Conservation (phyloP, 2,888 invertebrate genomes). For the Mythimna lalbum region DNA sequence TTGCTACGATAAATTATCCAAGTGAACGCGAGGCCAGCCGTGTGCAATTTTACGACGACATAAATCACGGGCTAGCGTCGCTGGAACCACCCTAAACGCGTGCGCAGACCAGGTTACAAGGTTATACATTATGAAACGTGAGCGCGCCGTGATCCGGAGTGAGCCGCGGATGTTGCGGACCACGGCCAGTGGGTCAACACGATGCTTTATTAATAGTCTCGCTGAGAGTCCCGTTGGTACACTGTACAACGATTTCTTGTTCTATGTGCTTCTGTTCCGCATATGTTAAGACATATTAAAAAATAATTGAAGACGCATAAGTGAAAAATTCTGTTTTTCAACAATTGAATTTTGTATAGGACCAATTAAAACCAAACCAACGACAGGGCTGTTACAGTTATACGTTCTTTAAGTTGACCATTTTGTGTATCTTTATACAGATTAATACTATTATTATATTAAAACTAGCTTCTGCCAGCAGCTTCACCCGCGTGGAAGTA, state of each 20-base stretch:
- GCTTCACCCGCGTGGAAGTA: no score
- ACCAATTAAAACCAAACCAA: neutral
- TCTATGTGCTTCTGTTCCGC: neutral
- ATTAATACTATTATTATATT: no score
- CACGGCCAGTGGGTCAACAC: slow-evolving; percentile 68
- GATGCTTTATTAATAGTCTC: slow-evolving; percentile 48
- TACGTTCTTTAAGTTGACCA: no score
- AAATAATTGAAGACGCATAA: neutral
- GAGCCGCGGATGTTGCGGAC: slow-evolving; percentile 57
- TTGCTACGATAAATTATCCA: slow-evolving; percentile 86
- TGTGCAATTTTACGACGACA: slow-evolving; percentile 86
- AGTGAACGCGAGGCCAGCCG: slow-evolving; percentile 87
- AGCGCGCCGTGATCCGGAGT: slow-evolving; percentile 66
- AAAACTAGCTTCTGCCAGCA: no score
- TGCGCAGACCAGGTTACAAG: slow-evolving; percentile 69
- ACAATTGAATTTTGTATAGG: neutral
- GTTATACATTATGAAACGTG: slow-evolving; percentile 71
- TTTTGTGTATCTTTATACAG: no score
- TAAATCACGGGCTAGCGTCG: slow-evolving; percentile 85
- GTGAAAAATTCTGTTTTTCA: neutral
- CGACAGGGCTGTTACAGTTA: no score
- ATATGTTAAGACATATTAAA: neutral
- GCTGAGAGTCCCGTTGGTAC: slow-evolving; percentile 44
- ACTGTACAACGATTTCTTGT: slow-evolving; percentile 15
- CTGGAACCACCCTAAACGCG: slow-evolving; percentile 76